These are phyloP conservation scores for Dendrophyllia cribrosa DNA, from an alignment of 64 coral and sea anemone genomes.

Conservation along the genomic window DNA sequence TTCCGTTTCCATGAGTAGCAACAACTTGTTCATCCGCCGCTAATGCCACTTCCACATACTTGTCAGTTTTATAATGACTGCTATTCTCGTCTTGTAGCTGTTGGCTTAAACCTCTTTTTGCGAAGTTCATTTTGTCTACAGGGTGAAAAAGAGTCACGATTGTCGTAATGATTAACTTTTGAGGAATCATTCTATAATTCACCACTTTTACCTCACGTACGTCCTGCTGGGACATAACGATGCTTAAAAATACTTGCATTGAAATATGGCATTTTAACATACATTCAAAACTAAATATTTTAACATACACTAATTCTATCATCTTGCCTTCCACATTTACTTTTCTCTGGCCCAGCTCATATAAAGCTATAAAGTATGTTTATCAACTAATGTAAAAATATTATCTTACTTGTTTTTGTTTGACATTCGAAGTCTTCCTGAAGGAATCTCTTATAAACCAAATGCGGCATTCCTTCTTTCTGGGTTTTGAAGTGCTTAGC, in stretches of 20 bases:
- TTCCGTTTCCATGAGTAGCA: not conserved
- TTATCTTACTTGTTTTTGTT: not conserved
- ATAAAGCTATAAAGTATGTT: too few species aligned
- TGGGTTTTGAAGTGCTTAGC: not conserved
- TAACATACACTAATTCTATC: too few species aligned
- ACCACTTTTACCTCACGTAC: too few species aligned
- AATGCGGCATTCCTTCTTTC: slow-evolving; percentile 19
- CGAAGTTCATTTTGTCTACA: not conserved
- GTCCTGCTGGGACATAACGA: too few species aligned
- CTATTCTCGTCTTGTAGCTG: not conserved
- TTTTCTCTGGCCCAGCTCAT: too few species aligned
- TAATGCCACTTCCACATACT: slow-evolving; percentile 46
- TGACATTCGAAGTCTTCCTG: not conserved
- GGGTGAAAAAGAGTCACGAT: not conserved
- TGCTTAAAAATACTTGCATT: too few species aligned
- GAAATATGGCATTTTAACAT: too few species aligned
- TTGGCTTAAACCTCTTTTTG: not conserved
- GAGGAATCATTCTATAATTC: not conserved
- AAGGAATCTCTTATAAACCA: slow-evolving; percentile 4
- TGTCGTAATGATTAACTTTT: not conserved
- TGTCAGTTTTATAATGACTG: not conserved
- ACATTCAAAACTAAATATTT: too few species aligned
- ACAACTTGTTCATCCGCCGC: slow-evolving; percentile 51
- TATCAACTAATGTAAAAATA: too few species aligned
- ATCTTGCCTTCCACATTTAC: too few species aligned